These are phyloP conservation scores for Neosilurus hyrtlii DNA, from an alignment of 2,797 vertebrate species.

Conservation along the genomic window DNA sequence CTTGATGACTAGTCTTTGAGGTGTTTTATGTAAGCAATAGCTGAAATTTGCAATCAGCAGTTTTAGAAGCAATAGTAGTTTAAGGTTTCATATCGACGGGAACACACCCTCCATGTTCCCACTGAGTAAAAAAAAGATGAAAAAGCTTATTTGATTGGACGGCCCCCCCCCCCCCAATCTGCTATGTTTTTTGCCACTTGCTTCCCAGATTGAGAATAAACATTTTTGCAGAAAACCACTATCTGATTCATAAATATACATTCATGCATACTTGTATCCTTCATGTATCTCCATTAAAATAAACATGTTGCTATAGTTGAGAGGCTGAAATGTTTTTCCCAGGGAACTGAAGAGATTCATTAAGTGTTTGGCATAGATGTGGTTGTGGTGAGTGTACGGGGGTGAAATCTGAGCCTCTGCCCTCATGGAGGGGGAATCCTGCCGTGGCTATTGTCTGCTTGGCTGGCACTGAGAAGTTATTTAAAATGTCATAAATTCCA, in stretches of 20 bases:
- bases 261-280: neutral
- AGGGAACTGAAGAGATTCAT: constrained; percentile 30
- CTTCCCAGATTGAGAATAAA: constrained; percentile 9
- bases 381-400: constrained; percentile 36
- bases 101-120: neutral
- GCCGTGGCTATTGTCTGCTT: constrained; percentile 52
- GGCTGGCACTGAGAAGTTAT: constrained; percentile 45
- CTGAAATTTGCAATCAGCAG: neutral
- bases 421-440: constrained; percentile 48
- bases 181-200: neutral
- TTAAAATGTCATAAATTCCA: constrained; percentile 51
- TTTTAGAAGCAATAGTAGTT: neutral
- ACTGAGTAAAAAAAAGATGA: neutral
- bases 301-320: neutral
- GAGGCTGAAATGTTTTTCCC: constrained; percentile 23
- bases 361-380: constrained; percentile 39
- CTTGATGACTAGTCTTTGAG: neutral
- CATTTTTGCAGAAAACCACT: constrained; percentile 25
- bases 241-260: constrained; percentile 7
- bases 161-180: too few species aligned
- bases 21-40: neutral
- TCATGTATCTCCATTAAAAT: constrained; percentile 27
- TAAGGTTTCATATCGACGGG: neutral
- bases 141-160: constrained; percentile 5
- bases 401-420: constrained; percentile 48